Evolutionary conservation across 2,797 vertebrate species (phyloP), one percentile per base, ranked within the genome.

Genomic region (Margarornis squamiger): DNA sequence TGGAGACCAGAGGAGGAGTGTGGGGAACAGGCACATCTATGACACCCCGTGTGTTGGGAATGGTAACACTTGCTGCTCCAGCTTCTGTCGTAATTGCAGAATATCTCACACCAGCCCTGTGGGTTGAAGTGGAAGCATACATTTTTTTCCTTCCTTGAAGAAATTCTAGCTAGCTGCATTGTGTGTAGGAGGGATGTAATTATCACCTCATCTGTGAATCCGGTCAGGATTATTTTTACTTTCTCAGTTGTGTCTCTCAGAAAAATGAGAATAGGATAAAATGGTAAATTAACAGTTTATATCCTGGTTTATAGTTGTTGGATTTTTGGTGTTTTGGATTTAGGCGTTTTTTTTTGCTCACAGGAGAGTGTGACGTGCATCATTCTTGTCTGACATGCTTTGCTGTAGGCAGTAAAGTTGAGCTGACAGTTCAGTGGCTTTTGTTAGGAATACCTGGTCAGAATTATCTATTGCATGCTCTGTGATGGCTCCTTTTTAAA

Each of bases 281-380:
- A 92, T 74, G 23, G 43, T 96, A 95, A 96, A 94, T 94, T 95
- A 95, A 95, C 93, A 94, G 72, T 88, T 79, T 95, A 91, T 92
- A 88, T 90, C 73, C 95, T 96, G 94, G 85, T 96, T 97, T 96
- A 80, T 36, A 91, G 32, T 6, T 86, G 65, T 74, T 91, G 92
- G 85, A 71, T 91, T 95, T 95, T 94, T 84, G 77, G 79, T 91
- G 65, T 86, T 95, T 91, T 41, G 13, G 21, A 24, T 73, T 79
- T 71, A 26, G 13, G 12, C 6, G 0, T 0, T 22, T 78, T 65
- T 88, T 90, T 73, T 74, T 81, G 2, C 81, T 57, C 63, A 32
- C 79, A 59, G 82, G 65, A 70, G 67, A 92, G 84, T 23, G 19
- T 86, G 73, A 57, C 55, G 32, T 24, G 38, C 65, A 27, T 88